Evolutionary conservation across 2,888 invertebrate genomes (phyloP), one percentile per base, ranked within the genome.

Genomic region (Lobophora halterata): DNA sequence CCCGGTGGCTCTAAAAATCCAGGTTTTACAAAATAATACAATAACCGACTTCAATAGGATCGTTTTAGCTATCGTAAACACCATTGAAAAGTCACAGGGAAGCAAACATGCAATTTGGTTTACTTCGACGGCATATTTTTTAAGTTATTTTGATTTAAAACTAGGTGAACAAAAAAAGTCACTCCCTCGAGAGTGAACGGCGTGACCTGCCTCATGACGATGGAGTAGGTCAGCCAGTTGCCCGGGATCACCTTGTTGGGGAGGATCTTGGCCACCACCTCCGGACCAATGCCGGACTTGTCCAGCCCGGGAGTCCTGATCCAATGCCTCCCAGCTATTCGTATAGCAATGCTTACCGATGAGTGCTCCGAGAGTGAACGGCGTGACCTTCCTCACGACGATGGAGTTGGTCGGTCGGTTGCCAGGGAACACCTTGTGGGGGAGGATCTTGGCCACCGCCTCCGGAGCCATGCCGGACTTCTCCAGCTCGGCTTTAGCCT

Each of bases 381-480:
- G 99, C 1, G 97, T 95, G 12, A 99, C 75, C 73, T 94, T 94
- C 74, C 93, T 94, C 8, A 99, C 92, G 24, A 99, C 90, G 64
- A 99, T 97, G 34, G 97, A 97, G 80, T 99, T 99, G 8, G 98
- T 98, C 20, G 99, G 99, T 4, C 97, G 91, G 85, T 99, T 99
- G 38, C 99, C 99, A 70, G 93, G 90, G 81, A 99, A 99, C 34
- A 97, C 94, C 87, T 99, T 99, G 82, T 99, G 99, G 0, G 97
- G 98, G 14, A 97, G 86, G 48, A 99, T 91, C 69, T 93, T 92
- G 34, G 91, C 88, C 1, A 97, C 74, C 40, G 93, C 91, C 5
- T 93, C 93, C 0, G 90, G 90, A 1, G 88, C 87, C 81, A 96
- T 82, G 6, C 97, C 97, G 0, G 95, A 90, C 57, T 93, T 92